Conservation (phyloP, 2,113 vertebrate genomes). For the Cyprichromis sp. region DNA sequence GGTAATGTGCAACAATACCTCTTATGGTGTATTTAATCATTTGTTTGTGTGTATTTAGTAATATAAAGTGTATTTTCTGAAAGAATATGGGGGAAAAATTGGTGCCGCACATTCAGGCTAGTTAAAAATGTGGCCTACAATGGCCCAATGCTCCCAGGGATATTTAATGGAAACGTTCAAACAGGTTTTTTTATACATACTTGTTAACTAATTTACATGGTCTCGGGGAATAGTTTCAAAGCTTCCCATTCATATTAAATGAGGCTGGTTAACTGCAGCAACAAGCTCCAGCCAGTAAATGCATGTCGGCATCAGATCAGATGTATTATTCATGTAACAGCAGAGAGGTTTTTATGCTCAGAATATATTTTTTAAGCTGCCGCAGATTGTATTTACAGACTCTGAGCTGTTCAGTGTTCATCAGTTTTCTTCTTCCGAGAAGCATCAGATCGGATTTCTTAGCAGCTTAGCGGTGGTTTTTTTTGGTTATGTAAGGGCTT, state of each 20-base stretch:
- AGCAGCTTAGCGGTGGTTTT: conserved; percentile 63
- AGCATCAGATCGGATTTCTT: background rate
- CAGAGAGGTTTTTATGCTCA: background rate
- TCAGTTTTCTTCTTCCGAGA: background rate
- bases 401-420: background rate
- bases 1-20: background rate
- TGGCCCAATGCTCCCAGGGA: background rate
- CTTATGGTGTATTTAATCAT: background rate
- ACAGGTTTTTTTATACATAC: background rate
- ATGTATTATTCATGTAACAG: background rate
- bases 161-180: background rate
- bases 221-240: background rate
- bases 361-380: background rate
- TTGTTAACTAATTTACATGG: background rate
- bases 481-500: conserved; percentile 67
- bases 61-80: background rate
- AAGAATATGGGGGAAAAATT: accelerated
- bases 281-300: background rate
- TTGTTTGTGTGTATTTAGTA: background rate
- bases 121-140: background rate
- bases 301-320: background rate
- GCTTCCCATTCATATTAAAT: background rate
- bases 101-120: background rate
- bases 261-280: background rate
- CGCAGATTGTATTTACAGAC: background rate